A percentile compares a stretch with the other conserved stretches of the same genome.
Conservation (phyloP, 1,140 invertebrate genomes). For the Parasteatoda tepidariorum region DNA sequence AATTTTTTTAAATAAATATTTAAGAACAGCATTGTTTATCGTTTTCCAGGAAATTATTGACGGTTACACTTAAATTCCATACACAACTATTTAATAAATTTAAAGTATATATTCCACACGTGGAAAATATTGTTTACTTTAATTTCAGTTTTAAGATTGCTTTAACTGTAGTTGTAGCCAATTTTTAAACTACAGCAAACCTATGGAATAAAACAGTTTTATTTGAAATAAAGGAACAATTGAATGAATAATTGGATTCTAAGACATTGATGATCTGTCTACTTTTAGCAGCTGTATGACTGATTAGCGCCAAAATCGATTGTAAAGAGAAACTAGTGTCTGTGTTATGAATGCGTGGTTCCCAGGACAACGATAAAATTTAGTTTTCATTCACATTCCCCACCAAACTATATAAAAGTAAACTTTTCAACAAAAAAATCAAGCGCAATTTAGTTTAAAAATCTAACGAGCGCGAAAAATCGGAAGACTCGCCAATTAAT, state of each 20-base stretch:
- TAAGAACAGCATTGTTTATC: too few relatives aligned
- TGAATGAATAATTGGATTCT: conserved; percentile 5
- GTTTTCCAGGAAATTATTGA: too few relatives aligned
- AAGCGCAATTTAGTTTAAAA: not conserved
- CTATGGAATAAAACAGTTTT: too few relatives aligned
- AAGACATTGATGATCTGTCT: not conserved
- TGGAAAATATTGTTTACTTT: too few relatives aligned
- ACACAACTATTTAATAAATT: too few relatives aligned
- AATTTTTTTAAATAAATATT: too few relatives aligned
- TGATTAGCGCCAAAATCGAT: conserved; percentile 44
- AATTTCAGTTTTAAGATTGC: too few relatives aligned
- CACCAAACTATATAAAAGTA: not conserved
- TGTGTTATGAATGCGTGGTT: conserved; percentile 48
- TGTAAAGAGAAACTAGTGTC: conserved; percentile 36
- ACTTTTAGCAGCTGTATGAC: not conserved
- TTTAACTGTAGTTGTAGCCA: too few relatives aligned
- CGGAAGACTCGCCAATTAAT: not conserved
- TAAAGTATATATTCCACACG: too few relatives aligned
- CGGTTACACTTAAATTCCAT: too few relatives aligned
- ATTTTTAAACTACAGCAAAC: too few relatives aligned
- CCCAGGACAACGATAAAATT: conserved; percentile 43
- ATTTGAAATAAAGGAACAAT: too few relatives aligned
- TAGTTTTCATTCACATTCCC: not conserved
- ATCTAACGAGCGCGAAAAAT: not conserved
- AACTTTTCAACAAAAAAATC: conserved; percentile 11